These are phyloP conservation scores for Pilophorus perplexus DNA, from an alignment of 2,888 invertebrate genomes.

Conservation along the genomic window DNA sequence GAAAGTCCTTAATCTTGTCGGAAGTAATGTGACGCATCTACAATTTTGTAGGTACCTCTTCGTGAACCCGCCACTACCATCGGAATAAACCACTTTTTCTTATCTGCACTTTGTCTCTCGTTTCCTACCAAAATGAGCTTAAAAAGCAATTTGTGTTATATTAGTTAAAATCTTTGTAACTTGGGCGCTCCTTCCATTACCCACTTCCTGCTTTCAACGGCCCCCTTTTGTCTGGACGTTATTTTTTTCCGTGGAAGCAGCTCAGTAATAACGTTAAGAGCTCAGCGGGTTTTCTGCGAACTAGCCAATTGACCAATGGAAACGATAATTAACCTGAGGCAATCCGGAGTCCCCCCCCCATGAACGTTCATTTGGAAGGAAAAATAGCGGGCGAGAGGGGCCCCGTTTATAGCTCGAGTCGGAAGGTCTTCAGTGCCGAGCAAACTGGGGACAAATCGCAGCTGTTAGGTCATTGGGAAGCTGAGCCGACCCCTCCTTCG, in stretches of 20 bases:
- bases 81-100: too few relatives aligned
- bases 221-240: slow-evolving; percentile 23
- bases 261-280: slow-evolving; percentile 25
- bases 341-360: slow-evolving; percentile 7
- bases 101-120: too few relatives aligned
- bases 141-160: too few relatives aligned
- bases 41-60: too few relatives aligned
- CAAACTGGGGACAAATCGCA: slow-evolving; percentile 16
- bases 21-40: too few relatives aligned
- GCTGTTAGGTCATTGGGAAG: slow-evolving; percentile 12
- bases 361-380: slow-evolving; percentile 20
- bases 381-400: slow-evolving; percentile 5
- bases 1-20: too few relatives aligned
- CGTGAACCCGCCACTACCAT: too few relatives aligned
- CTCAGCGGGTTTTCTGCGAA: slow-evolving; percentile 16
- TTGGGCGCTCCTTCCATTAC: slow-evolving; percentile 5
- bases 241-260: neutral
- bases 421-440: neutral
- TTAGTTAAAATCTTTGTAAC: neutral
- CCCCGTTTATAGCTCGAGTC: slow-evolving; percentile 16
- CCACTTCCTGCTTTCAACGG: slow-evolving; percentile 22
- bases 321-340: slow-evolving; percentile 29
- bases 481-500: too few relatives aligned
- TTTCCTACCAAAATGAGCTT: too few relatives aligned
- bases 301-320: slow-evolving; percentile 30